Evolutionary conservation across 2,113 vertebrate genomes (phyloP).

Genomic region (Nematolebias whitei): DNA sequence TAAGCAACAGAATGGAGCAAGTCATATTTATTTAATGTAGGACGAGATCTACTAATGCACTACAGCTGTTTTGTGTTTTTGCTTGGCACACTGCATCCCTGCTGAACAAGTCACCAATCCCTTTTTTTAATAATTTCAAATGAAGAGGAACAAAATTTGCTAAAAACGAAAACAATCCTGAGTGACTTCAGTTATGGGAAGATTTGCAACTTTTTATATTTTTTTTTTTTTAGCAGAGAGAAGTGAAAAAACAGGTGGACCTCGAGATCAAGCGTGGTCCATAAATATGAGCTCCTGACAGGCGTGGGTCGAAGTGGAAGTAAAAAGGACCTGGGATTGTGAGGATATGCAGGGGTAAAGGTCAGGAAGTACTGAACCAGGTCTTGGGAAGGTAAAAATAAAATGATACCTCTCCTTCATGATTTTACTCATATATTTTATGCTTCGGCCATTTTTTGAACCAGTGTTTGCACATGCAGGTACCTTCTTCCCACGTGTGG

Average conservation of each 20-base stretch:
- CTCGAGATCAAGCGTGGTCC: constrained; percentile 51
- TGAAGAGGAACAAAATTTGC: neutral
- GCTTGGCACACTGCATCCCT: neutral
- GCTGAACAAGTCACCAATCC: neutral
- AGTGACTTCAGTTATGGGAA: constrained; percentile 46
- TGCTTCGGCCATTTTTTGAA: constrained; percentile 15
- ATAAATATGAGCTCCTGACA: constrained; percentile 70
- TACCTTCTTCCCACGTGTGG: too few species aligned
- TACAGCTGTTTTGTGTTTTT: neutral
- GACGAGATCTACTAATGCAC: neutral
- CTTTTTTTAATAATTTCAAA: neutral
- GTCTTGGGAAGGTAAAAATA: constrained; percentile 61
- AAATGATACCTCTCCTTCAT: constrained; percentile 54
- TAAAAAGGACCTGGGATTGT: constrained; percentile 29
- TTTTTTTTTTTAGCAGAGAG: constrained; percentile 24
- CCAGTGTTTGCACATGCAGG: neutral
- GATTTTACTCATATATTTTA: constrained; percentile 26
- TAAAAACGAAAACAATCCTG: constrained; percentile 12
- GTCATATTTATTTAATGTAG: neutral
- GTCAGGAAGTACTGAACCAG: constrained; percentile 42
- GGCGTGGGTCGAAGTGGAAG: constrained; percentile 26
- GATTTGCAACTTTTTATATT: constrained; percentile 41
- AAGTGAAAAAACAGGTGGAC: constrained; percentile 75
- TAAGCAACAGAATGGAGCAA: neutral
- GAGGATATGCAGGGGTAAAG: constrained; percentile 57